These are phyloP conservation scores for Ptychadena robeensis DNA, from an alignment of 2,797 vertebrate genomes.

Conservation along the genomic window DNA sequence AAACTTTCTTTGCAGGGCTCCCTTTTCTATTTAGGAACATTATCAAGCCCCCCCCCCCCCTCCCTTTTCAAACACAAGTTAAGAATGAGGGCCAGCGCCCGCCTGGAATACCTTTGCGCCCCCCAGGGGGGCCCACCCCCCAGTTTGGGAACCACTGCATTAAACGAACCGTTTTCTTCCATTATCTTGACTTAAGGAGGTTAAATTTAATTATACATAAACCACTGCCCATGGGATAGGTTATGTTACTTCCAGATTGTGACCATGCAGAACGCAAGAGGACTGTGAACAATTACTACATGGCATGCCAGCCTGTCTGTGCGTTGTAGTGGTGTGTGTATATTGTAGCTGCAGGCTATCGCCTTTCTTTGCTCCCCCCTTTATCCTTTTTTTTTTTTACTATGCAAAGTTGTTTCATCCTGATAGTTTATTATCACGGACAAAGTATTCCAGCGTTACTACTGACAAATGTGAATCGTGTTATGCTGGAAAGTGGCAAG, in stretches of 20 bases:
- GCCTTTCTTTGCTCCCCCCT: background rate
- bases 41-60: no score
- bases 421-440: slow-evolving; percentile 27
- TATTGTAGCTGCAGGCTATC: slow-evolving; percentile 25
- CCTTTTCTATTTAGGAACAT: no score
- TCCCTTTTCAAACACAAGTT: no score
- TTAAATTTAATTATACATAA: background rate
- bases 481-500: background rate
- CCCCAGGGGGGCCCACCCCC: no score
- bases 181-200: background rate
- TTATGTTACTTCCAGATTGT: slow-evolving; percentile 18
- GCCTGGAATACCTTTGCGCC: no score
- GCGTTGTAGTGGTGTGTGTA: slow-evolving; percentile 28
- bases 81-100: no score
- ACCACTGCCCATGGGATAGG: background rate
- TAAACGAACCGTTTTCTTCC: background rate
- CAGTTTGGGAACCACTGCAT: no score
- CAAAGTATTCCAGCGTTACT: slow-evolving; percentile 18
- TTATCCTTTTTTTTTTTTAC: background rate
- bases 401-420: slow-evolving; percentile 6
- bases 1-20: no score
- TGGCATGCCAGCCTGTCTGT: background rate
- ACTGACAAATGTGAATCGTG: slow-evolving; percentile 3
- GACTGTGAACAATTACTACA: slow-evolving; percentile 52
- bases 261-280: background rate